Conservation (phyloP, 2,113 vertebrate genomes). For the Stegostoma tigrinum region DNA sequence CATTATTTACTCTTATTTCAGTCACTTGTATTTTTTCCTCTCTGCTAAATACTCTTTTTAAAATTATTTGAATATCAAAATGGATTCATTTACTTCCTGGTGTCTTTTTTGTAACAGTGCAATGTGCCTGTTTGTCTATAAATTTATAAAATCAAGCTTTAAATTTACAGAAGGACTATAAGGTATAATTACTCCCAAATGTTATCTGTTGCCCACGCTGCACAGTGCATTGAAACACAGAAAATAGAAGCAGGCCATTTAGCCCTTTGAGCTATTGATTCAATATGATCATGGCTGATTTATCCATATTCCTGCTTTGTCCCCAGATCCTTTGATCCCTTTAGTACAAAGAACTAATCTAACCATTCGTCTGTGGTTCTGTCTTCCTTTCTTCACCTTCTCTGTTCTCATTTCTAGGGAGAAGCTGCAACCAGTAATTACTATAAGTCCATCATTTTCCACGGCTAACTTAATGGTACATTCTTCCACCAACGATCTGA, state of each 20-base stretch:
- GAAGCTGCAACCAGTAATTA: background rate
- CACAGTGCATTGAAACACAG: background rate
- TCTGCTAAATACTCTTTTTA: background rate
- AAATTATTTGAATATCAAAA: background rate
- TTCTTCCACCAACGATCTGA: background rate
- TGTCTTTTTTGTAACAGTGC: background rate
- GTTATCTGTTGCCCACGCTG: background rate
- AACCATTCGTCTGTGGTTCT: background rate
- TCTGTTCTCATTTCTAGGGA: background rate
- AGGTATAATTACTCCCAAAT: background rate
- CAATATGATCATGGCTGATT: too few species aligned
- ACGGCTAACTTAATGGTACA: background rate
- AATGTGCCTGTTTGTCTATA: background rate
- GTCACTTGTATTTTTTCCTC: background rate
- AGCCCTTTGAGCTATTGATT: too few species aligned
- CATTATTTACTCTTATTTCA: background rate
- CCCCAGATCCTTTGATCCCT: too few species aligned
- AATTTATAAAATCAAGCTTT: background rate
- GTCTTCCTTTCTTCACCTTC: background rate
- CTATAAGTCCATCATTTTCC: background rate
- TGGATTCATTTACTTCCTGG: background rate
- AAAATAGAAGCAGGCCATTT: too few species aligned
- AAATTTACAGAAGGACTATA: background rate
- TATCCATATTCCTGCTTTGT: too few species aligned
- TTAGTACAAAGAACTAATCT: too few species aligned